Base-by-base conservation (phyloP, 2,888 invertebrate species). In the Heliconius hortense region DNA sequence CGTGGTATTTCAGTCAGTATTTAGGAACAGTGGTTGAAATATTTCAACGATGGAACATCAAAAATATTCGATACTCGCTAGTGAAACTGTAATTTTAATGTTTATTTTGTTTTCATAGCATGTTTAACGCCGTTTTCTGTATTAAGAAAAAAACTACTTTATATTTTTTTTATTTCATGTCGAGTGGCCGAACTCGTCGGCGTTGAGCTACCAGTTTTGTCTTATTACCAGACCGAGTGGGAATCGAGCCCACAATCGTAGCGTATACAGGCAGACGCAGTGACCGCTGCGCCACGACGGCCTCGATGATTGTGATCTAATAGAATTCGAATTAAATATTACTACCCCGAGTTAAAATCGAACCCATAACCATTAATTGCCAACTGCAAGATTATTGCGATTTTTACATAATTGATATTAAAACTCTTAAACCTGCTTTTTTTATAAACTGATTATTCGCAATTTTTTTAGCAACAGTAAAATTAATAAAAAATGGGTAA, bases 1-100 rank as follows among this genome's bases (percentile, higher is more conserved):
- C 68, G 60, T 69, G 74, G 78, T 69, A 78, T 76, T 76, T 60
- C 67, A 67, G 68, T 66, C 67, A 74, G 77, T 73, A 77, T 78
- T 78, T 77, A 74, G 77, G 72, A 74, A 77, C 74, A 56, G n/a
- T 72, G 53, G 56, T 53, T 26, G 8, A 62, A 48, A 62, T 74
- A 56, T 63, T 74, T 63, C 64, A 56, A 21, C 56, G 35, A 21
- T 71, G 39, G 21, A 24, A 62, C 26, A 21, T 39, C 24, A 60
- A 59, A 39, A 43, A 39, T 71, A 26, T 39, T 60, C 26, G 39
- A 69, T 56, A 69, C 3, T 28, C 56, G 31, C n/a, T 35, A 31
- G 69, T 53, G 53, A 53, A 21, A 31, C 5, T 18, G 48, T 68
- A n/a, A n/a, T 56, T 56, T 56, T n/a, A 10, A 48, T 48, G 48